These are phyloP conservation scores for Ceratothoa steindachneri DNA, from an alignment of 2,888 invertebrate species.

Conservation along the genomic window DNA sequence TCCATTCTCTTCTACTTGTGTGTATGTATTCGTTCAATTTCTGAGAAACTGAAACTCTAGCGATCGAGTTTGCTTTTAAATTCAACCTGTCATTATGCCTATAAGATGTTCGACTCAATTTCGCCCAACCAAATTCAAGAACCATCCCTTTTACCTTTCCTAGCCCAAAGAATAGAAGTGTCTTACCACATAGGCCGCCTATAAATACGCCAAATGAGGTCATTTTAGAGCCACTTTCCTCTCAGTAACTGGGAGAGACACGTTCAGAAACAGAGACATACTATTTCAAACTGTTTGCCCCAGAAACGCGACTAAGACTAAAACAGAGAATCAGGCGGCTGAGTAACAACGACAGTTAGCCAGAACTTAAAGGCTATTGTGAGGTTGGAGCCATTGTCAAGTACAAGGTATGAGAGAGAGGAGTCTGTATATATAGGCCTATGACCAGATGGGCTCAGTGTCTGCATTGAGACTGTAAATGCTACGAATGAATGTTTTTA, in stretches of 20 bases:
- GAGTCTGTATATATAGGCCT: background rate
- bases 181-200: background rate
- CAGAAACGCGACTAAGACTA: background rate
- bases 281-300: background rate
- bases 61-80: too few relatives aligned
- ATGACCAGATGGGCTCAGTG: background rate
- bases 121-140: too few relatives aligned
- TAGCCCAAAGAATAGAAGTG: background rate
- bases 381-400: background rate
- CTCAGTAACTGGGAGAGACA: too few relatives aligned
- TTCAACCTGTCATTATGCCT: too few relatives aligned
- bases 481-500: background rate
- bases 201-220: background rate
- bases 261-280: too few relatives aligned
- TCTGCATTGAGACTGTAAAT: background rate
- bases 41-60: too few relatives aligned
- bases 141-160: too few relatives aligned
- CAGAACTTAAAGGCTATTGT: background rate
- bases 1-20: too few relatives aligned
- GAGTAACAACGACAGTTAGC: too few relatives aligned
- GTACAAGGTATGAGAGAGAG: background rate
- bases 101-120: too few relatives aligned
- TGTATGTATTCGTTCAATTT: too few relatives aligned
- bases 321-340: background rate
- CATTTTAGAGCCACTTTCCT: too few relatives aligned